Conservation (phyloP, 1,140 invertebrate genomes). For the Sarcophaga bullata region DNA sequence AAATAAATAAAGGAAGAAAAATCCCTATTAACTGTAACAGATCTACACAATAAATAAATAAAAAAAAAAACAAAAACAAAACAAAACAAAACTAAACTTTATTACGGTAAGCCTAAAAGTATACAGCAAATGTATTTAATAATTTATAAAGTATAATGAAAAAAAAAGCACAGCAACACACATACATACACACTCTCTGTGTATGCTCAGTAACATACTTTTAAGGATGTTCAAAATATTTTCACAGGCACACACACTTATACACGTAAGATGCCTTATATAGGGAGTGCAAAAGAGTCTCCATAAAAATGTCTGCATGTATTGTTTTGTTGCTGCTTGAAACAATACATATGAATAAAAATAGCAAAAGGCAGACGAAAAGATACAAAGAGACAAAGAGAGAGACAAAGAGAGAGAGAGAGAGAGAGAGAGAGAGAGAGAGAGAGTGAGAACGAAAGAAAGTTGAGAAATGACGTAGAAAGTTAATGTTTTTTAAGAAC, state of each 20-base stretch:
- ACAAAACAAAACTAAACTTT: conserved; percentile 33
- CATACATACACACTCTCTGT: not conserved
- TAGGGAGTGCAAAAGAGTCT: not conserved
- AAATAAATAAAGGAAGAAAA: not conserved
- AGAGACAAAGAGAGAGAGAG: too few species aligned
- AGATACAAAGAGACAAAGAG: too few species aligned
- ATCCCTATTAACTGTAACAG: not conserved
- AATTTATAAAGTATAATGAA: conserved; percentile 55
- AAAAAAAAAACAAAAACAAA: conserved; percentile 47
- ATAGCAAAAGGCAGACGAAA: too few species aligned
- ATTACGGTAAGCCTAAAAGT: conserved; percentile 52
- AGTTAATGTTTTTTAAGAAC: conserved; percentile 22
- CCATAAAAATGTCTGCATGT: not conserved
- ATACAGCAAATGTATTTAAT: conserved; percentile 64
- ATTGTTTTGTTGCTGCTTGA: not conserved
- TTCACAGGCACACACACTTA: too few species aligned
- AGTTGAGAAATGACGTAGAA: conserved; percentile 22
- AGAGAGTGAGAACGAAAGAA: not conserved
- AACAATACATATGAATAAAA: not conserved
- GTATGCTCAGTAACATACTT: too few species aligned
- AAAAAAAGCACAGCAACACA: conserved; percentile 29
- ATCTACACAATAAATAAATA: conserved; percentile 55
- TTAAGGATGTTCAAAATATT: too few species aligned
- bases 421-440: too few species aligned
- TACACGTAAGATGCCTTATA: not conserved